phyloP scores from a whole-genome alignment of 2,888 invertebrate species.

The Heliconius cydno region DNA sequence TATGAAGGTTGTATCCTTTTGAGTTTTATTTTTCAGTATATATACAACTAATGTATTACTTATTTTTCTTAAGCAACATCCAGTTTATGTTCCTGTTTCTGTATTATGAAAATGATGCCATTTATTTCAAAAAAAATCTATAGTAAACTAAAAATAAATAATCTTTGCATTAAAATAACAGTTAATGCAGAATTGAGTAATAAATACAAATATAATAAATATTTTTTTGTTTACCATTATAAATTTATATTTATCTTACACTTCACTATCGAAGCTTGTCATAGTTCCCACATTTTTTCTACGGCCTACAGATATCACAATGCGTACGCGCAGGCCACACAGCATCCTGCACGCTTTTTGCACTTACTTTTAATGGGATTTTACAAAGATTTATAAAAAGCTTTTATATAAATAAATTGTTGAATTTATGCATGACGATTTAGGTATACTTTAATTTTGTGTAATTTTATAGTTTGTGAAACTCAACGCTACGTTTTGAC shows the following conservation, averaged over 20 bases:
- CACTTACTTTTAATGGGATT: constrained; percentile 73
- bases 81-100: too few species aligned
- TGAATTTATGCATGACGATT: neutral
- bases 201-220: too few species aligned
- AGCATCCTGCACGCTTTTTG: constrained; percentile 72
- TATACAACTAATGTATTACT: too few species aligned
- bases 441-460: neutral
- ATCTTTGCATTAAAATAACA: neutral
- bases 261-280: neutral
- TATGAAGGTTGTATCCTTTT: neutral
- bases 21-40: too few species aligned
- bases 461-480: too few species aligned
- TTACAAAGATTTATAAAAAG: constrained; percentile 64
- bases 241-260: neutral
- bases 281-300: constrained; percentile 77
- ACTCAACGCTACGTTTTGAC: too few species aligned
- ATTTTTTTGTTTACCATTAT: too few species aligned
- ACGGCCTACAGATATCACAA: constrained; percentile 66
- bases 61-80: too few species aligned
- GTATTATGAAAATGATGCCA: too few species aligned
- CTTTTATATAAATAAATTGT: constrained; percentile 43
- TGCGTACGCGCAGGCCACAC: constrained; percentile 71
- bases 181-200: neutral
- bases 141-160: neutral
- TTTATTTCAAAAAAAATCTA: too few species aligned